Conservation (phyloP, 2,113 vertebrate genomes). For the Mugil cephalus region DNA sequence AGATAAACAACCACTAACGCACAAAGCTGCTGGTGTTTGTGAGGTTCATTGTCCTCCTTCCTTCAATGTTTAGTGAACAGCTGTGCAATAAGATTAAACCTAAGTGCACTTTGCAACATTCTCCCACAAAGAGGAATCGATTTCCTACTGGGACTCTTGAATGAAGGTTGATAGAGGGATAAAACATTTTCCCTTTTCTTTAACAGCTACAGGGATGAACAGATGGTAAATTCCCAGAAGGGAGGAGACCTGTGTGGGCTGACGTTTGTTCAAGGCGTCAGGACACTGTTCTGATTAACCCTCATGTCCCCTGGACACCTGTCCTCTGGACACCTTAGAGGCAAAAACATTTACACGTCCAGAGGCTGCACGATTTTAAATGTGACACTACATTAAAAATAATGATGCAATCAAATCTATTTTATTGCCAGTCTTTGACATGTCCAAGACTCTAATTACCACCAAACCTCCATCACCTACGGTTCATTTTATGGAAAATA, state of each 20-base stretch:
- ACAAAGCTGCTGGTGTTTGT: neutral
- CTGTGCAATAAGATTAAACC: slow-evolving; percentile 46
- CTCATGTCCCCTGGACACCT: no score
- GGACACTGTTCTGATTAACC: slow-evolving; percentile 58
- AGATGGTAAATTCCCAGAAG: slow-evolving; percentile 50
- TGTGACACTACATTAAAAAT: no score
- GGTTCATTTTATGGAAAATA: no score
- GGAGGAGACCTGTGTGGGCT: slow-evolving; percentile 15
- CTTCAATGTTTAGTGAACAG: slow-evolving; percentile 38
- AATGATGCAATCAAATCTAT: no score
- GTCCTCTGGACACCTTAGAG: no score
- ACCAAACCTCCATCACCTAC: no score
- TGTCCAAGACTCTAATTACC: no score
- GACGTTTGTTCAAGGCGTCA: slow-evolving; percentile 51
- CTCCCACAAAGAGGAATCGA: slow-evolving; percentile 44
- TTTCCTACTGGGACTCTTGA: slow-evolving; percentile 40
- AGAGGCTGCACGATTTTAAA: no score
- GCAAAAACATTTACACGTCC: no score
- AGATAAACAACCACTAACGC: neutral
- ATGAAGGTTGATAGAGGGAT: slow-evolving; percentile 40
- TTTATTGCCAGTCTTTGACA: no score
- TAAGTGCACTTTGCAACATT: neutral
- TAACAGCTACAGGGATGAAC: slow-evolving; percentile 14
- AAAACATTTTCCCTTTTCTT: slow-evolving; percentile 37
- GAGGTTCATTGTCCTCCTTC: neutral